These are phyloP conservation scores for Ptilodon capucinus DNA, from an alignment of 2,888 invertebrate species.

Conservation along the genomic window DNA sequence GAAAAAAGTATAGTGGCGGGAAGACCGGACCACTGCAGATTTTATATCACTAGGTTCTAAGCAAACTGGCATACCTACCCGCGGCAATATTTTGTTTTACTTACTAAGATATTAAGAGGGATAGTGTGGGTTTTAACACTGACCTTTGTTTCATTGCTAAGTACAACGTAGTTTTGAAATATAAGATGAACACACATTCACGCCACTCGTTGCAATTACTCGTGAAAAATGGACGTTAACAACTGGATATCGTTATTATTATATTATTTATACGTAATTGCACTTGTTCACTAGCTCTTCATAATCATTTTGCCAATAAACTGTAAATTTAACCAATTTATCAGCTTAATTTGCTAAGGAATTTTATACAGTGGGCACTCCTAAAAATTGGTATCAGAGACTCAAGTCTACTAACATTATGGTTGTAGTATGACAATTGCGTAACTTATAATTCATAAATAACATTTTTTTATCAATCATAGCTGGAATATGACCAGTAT, in stretches of 20 bases:
- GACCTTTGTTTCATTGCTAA: too few species aligned
- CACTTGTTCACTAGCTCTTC: conserved; percentile 65
- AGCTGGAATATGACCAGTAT: too few species aligned
- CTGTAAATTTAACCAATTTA: conserved; percentile 12
- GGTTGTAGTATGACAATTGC: too few species aligned
- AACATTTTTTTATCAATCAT: too few species aligned
- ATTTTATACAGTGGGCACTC: neutral
- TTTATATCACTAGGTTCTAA: neutral
- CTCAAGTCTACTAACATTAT: too few species aligned
- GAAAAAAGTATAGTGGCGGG: neutral
- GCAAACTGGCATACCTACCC: neutral
- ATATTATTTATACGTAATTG: conserved; percentile 68
- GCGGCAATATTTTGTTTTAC: neutral
- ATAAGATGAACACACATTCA: conserved; percentile 35
- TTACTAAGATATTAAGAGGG: neutral
- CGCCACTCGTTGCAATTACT: conserved; percentile 52
- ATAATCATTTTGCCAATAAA: conserved; percentile 47
- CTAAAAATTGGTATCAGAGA: too few species aligned
- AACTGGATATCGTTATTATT: conserved; percentile 54
- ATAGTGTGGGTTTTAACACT: neutral
- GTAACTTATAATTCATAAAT: too few species aligned
- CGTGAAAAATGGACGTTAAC: conserved; percentile 70
- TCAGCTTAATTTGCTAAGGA: conserved; percentile 12
- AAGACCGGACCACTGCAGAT: neutral
- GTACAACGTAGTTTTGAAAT: neutral